Evolutionary conservation across 2,113 vertebrate genomes (phyloP).

Genomic region (Proteles cristata): DNA sequence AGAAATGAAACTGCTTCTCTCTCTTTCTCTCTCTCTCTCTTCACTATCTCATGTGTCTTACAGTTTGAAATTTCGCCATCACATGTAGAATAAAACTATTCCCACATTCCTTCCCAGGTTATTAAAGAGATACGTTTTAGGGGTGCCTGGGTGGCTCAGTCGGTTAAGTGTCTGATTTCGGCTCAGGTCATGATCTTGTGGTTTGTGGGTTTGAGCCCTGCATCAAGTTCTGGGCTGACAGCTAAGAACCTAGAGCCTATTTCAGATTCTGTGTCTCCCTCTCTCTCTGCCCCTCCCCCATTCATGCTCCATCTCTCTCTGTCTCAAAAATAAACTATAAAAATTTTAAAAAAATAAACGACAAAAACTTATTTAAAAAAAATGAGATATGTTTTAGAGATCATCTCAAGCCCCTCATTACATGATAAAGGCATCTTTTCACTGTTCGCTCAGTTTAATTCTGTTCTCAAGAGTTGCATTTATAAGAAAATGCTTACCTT

Average conservation of each 20-base stretch:
- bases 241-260: too few relatives aligned
- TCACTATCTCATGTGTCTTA: not conserved
- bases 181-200: too few relatives aligned
- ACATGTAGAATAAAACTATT: not conserved
- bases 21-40: not conserved
- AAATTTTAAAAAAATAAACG: too few relatives aligned
- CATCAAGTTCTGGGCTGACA: too few relatives aligned
- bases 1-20: not conserved
- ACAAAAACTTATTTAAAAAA: too few relatives aligned
- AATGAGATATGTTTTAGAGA: not conserved
- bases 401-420: not conserved
- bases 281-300: too few relatives aligned
- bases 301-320: too few relatives aligned
- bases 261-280: too few relatives aligned
- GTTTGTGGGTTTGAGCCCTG: too few relatives aligned
- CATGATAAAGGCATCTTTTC: not conserved
- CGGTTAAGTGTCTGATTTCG: too few relatives aligned
- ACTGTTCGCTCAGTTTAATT: constrained; percentile 22
- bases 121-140: not conserved
- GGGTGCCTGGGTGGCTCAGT: too few relatives aligned
- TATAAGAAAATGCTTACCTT: not conserved
- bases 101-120: not conserved
- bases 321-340: too few relatives aligned
- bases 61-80: not conserved
- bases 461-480: not conserved